Evolutionary conservation across 2,888 invertebrate species (phyloP), one percentile per base, ranked within the genome.

Genomic region (Eurytoma adleriae): DNA sequence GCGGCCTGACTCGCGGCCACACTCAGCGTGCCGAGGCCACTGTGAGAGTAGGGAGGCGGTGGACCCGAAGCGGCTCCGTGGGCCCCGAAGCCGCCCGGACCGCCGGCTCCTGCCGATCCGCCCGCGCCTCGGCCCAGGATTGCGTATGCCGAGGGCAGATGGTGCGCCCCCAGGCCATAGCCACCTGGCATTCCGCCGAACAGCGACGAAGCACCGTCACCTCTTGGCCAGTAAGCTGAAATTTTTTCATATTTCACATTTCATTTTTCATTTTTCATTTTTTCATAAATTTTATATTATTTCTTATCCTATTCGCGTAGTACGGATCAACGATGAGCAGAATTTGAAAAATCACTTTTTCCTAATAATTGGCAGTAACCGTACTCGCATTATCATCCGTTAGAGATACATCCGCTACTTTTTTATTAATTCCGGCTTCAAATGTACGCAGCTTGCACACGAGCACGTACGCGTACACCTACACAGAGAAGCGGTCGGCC

Each of bases 1-100:
- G 96, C 96, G 57, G 96, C 96, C 91, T 96, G 96, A 89, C 95
- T 96, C 84, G 96, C 96, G 72, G 96, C 96, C 85, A 96, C 96
- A 84, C 96, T 96, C 88, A 96, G 93, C 77, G 96, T 96, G 85
- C 91, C 91, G 64, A 91, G 88, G 83, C 91, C 90, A 82, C 91
- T 90, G 85, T 91, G 91, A 2, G 91, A 88, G 78, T 89, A 90
- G 61, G 89, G 90, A 74, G 89, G 90, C 80, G 89, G 90, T 82
- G 88, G 90, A 90, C 87, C 59, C 88, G 85, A 54, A 89, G 88
- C 69, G 88, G 88, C 82, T 61, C 89, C 67, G 90, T 87, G 93
- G 77, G 96, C 96, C 85, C 91, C 91, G 83, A 90, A 96, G 86
- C 91, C 91, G 69, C 91, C 69, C 87, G 88, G 73, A 87, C 87